Conservation (phyloP, 64 coral and sea anemone genomes). For the Exaiptasia diaphana region DNA sequence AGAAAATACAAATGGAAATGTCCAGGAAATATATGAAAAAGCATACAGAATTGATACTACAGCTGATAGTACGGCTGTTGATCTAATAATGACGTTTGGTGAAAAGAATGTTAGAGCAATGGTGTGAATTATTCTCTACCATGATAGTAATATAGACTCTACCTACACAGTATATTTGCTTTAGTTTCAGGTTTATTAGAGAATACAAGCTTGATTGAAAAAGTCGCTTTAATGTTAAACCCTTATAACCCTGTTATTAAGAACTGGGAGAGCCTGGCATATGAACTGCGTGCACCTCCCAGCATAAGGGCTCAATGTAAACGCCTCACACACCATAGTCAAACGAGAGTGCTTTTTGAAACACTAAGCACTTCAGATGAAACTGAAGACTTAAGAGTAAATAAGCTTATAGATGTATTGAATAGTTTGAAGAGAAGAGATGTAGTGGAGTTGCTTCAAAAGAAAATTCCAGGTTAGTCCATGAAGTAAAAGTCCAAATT, state of each 20-base stretch:
- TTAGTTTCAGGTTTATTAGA: neutral
- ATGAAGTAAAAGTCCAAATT: neutral
- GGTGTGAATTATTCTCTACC: neutral
- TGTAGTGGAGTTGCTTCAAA: neutral
- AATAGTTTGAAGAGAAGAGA: neutral
- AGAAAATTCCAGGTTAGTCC: neutral
- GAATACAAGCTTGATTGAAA: neutral
- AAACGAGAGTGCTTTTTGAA: neutral
- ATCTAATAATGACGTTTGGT: neutral
- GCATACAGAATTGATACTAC: no score
- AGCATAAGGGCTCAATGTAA: neutral
- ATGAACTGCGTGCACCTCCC: neutral
- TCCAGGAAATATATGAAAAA: no score
- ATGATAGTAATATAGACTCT: no score
- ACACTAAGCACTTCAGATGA: neutral
- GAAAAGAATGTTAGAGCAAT: neutral
- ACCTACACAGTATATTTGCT: no score
- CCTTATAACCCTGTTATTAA: neutral
- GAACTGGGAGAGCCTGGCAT: conserved; percentile 4
- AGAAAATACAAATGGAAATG: no score
- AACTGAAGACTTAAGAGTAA: neutral
- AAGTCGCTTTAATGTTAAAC: neutral
- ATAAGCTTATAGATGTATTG: neutral
- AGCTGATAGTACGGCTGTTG: neutral
- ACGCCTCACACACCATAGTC: neutral